A percentile compares a stretch with the other conserved stretches of the same genome.
Conservation (phyloP, 2,113 vertebrate species). For the Polypterus senegalus region DNA sequence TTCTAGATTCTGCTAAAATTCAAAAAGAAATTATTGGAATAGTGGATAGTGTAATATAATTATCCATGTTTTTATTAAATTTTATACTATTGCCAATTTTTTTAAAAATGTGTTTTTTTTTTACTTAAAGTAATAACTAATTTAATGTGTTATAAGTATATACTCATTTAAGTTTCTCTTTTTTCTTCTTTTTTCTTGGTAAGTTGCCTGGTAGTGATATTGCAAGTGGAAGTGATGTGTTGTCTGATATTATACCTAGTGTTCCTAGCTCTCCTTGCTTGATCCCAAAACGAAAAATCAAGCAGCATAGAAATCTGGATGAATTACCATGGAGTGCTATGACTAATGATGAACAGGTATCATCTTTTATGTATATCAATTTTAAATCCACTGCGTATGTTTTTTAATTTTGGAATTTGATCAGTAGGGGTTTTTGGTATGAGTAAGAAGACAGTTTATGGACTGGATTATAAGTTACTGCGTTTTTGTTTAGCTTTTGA, state of each 20-base stretch:
- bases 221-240: conserved; percentile 87
- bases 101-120: too few relatives aligned
- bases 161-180: background rate
- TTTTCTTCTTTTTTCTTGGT: conserved; percentile 1
- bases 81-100: too few relatives aligned
- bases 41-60: background rate
- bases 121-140: too few relatives aligned
- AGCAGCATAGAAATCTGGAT: conserved; percentile 80
- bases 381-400: too few relatives aligned
- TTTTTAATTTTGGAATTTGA: too few relatives aligned
- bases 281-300: conserved; percentile 82
- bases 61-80: background rate
- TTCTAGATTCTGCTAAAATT: too few relatives aligned
- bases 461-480: too few relatives aligned
- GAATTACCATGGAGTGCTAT: conserved; percentile 96
- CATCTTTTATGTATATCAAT: too few relatives aligned
- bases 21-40: background rate
- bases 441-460: too few relatives aligned
- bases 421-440: too few relatives aligned
- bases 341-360: conserved; percentile 94
- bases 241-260: conserved; percentile 94
- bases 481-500: too few relatives aligned
- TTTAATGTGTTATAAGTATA: background rate
- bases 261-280: conserved; percentile 89
- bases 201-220: conserved; percentile 94